Base-by-base conservation (phyloP, 2,888 invertebrate species). In the Steinernema scapterisci region DNA sequence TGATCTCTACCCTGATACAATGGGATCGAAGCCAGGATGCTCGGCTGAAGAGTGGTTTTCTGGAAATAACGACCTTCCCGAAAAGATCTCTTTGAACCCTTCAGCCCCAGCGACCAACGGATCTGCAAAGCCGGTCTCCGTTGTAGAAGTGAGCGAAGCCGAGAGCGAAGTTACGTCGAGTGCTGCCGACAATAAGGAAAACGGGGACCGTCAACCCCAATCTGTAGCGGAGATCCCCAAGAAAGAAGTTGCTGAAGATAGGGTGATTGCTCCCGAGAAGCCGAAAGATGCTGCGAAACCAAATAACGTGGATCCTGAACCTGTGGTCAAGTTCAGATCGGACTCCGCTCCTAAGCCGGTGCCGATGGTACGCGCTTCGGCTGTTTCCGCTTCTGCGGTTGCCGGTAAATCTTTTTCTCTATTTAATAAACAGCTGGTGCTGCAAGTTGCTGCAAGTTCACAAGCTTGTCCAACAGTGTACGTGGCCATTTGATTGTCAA, bases 1-100 rank as follows among this genome's bases (percentile, higher is more conserved):
- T 1, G 97, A 97, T 89, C 89, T 97, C 76, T 97, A 93, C 90
- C 96, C 96, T 0, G 95, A 95, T 75, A 97, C 96, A 0, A 90
- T 91, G 45, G 94, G 94, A 63, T 92, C 91, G 70, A 91, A 92
- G 79, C 93, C 95, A 3, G 92, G 93, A 82, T 90, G 95, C 84
- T 92, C 92, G 76, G 93, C 93, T 9, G 90, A 91, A 11, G 92
- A 93, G 88, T 97, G 96, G 96, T 90, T 93, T 75, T 91, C 91
- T 79, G 93, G 93, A 46, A 91, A 91, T 72, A 93, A 94, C 88
- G 90, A 91, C 73, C 90, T 92, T 7, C 63, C 63, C 7, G 27
- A 27, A n/a, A 31, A 31, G 31, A 31, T 63, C 27, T 63, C 63
- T 16, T n/a, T 63, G 16, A 63, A 63, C 19, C 63, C 63, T 63